A percentile compares a stretch with the other conserved stretches of the same genome.
phyloP scores from a whole-genome alignment of 2,113 vertebrate genomes.

The Entelurus aequoreus region DNA sequence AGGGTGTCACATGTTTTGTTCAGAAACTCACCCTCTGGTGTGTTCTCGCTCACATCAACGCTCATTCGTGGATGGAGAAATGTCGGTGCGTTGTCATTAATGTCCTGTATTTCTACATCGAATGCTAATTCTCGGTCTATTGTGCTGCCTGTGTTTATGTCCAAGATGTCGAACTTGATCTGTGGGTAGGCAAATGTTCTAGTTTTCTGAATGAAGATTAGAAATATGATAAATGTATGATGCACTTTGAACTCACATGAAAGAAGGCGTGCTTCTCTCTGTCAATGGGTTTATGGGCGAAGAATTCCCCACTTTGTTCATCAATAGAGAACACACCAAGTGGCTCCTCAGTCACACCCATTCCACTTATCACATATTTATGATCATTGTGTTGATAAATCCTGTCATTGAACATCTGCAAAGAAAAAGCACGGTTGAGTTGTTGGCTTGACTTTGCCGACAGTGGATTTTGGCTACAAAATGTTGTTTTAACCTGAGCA shows the following conservation, averaged over 20 bases:
- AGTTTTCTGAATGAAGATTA: neutral
- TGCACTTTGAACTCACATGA: conserved; percentile 56
- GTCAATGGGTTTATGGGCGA: conserved; percentile 59
- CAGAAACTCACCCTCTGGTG: conserved; percentile 27
- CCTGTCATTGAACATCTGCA: conserved; percentile 67
- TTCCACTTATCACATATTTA: conserved; percentile 68
- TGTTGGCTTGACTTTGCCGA: neutral
- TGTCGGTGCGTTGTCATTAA: conserved; percentile 76
- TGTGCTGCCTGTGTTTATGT: accelerated
- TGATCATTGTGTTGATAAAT: accelerated
- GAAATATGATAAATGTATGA: neutral
- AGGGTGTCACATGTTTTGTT: neutral
- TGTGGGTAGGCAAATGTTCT: conserved; percentile 28
- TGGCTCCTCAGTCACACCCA: conserved; percentile 64
- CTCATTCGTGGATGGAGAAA: conserved; percentile 22
- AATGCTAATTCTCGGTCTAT: conserved; percentile 73
- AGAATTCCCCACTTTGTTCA: conserved; percentile 45
- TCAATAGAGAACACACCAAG: conserved; percentile 66
- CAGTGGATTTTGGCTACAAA: neutral
- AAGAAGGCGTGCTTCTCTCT: conserved; percentile 58
- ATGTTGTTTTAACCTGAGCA: conserved; percentile 53
- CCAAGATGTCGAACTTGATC: conserved; percentile 69
- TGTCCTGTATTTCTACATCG: conserved; percentile 70
- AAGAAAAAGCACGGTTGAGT: neutral
- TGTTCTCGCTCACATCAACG: conserved; percentile 53